Base-by-base conservation (phyloP, 2,797 vertebrate species). In the Gila robusta region DNA sequence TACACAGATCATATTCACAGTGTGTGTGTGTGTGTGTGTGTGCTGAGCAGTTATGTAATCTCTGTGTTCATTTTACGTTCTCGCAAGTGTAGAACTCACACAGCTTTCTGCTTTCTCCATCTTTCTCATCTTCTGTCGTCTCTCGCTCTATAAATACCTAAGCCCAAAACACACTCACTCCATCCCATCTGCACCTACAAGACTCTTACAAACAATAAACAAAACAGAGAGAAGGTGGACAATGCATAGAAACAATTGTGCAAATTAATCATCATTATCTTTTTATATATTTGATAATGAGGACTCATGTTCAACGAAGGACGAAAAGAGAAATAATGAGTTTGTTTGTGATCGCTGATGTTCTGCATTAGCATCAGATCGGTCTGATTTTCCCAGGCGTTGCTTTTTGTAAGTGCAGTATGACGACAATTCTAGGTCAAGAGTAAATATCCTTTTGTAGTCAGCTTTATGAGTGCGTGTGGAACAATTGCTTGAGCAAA, bases 1-100 rank as follows among this genome's bases (percentile, higher is more conserved):
- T 77, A 47, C 81, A 78, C 32, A 70, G 80, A 82, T 78, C 67
- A 87, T 77, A 78, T 81, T 86, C 83, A 72, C 62, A 8, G 37
- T 8, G 37, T 7, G 37, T 11, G 41, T 39, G n/a, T 6, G 9
- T 37, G 12, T 47, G 44, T 47, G 59, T 66, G 41, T 39, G n/a
- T 6, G 9, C 0, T 19, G 1, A 54, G 9, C 16, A 52, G 69
- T 86, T 70, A 81, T 70, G 11, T 67, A 85, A 79, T 83, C 71
- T 79, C 54, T 49, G 70, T 73, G 62, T 77, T 84, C 72, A 81
- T 78, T 87, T 85, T 62, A 64, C 64, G 39, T 62, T 81, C 44
- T 39, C 21, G 41, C 54, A n/a, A 83, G 32, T n/a, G 41, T 59
- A 64, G 37, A 81, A 76, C 47, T 44, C 78, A 2, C 62, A 32